phyloP scores from a whole-genome alignment of 2,888 invertebrate species.

The Erebia aethiops region DNA sequence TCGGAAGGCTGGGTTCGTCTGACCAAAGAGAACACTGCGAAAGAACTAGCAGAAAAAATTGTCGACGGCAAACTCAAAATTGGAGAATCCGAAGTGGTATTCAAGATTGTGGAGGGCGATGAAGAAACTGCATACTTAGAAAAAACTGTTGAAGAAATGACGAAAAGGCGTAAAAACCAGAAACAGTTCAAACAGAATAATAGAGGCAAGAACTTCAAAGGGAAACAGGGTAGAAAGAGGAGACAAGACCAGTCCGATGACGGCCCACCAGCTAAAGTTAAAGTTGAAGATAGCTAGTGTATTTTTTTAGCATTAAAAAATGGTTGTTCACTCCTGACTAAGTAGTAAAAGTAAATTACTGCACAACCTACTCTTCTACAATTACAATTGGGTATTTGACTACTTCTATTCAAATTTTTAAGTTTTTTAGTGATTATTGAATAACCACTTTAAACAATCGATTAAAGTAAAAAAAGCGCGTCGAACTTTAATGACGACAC shows the following conservation, averaged over 20 bases:
- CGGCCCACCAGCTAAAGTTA: slow-evolving; percentile 59
- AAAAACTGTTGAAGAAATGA: slow-evolving; percentile 85
- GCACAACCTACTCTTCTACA: no score
- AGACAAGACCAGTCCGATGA: slow-evolving; percentile 58
- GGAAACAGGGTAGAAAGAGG: slow-evolving; percentile 62
- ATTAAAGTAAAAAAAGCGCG: no score
- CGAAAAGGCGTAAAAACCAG: slow-evolving; percentile 78
- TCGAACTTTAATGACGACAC: no score
- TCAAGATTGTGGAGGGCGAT: slow-evolving; percentile 86
- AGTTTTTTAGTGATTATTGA: no score
- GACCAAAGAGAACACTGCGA: slow-evolving; percentile 86
- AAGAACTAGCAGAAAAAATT: slow-evolving; percentile 84
- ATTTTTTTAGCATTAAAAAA: neutral
- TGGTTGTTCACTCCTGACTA: neutral
- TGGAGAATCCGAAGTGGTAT: slow-evolving; percentile 76
- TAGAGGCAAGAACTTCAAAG: slow-evolving; percentile 60
- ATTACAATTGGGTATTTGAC: no score
- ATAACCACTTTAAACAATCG: no score
- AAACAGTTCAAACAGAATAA: slow-evolving; percentile 61
- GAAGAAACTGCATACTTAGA: slow-evolving; percentile 87
- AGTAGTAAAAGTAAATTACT: neutral
- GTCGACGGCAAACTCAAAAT: slow-evolving; percentile 84
- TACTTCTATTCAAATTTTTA: no score
- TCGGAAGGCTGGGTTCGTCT: slow-evolving; percentile 88
- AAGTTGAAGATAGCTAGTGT: slow-evolving; percentile 49